Evolutionary conservation across 2,797 vertebrate species (phyloP).

Genomic region (Enteromius radiatus): DNA sequence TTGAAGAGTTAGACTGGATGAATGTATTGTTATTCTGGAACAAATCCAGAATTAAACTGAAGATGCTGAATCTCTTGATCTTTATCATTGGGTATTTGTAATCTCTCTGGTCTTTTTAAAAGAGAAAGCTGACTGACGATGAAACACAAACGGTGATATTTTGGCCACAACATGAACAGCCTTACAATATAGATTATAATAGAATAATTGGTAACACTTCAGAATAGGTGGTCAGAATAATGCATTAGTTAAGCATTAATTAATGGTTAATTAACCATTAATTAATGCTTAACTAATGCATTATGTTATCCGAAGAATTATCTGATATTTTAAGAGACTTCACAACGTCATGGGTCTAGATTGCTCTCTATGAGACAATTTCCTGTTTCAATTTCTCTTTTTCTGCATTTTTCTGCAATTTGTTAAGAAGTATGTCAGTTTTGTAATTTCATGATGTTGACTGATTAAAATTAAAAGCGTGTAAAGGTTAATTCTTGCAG

Average conservation of each 20-base stretch:
- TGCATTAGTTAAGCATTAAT: no score
- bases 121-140: background rate
- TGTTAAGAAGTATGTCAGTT: background rate
- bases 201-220: no score
- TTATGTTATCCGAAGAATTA: no score
- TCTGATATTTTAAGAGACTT: background rate
- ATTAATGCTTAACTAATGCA: no score
- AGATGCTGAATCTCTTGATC: background rate
- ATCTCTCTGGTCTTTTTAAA: background rate
- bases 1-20: slow-evolving; percentile 7
- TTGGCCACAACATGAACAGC: background rate
- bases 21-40: background rate
- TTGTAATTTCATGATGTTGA: background rate
- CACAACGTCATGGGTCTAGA: background rate
- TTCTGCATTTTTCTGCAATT: background rate
- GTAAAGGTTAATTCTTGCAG: background rate
- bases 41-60: background rate
- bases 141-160: background rate
- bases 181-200: background rate
- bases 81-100: background rate
- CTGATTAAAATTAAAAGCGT: background rate
- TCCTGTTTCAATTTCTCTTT: background rate
- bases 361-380: background rate
- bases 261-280: no score
- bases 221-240: no score